Evolutionary conservation across 2,113 vertebrate species (phyloP).

Genomic region (Trachemys scripta): DNA sequence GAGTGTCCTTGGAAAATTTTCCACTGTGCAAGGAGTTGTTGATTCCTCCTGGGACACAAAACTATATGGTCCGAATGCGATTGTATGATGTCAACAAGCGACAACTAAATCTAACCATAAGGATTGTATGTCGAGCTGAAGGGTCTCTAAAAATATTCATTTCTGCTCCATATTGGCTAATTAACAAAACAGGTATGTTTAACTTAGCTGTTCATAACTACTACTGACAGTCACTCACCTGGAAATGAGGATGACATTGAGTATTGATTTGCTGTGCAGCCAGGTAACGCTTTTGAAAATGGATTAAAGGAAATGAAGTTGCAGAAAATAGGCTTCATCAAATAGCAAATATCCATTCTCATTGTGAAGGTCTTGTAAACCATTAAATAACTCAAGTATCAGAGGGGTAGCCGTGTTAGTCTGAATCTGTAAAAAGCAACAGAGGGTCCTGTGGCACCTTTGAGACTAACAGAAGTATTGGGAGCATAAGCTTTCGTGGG

Average conservation of each 20-base stretch:
- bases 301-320: background rate
- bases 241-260: background rate
- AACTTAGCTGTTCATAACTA: background rate
- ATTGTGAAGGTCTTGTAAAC: background rate
- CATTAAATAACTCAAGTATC: background rate
- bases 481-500: too few relatives aligned
- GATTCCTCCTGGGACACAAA: slow-evolving; percentile 95
- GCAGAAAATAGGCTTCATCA: background rate
- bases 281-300: background rate
- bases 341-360: background rate
- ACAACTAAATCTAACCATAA: slow-evolving; percentile 92
- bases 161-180: slow-evolving; percentile 94
- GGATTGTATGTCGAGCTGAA: slow-evolving; percentile 92
- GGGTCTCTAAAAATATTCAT: slow-evolving; percentile 95
- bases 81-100: slow-evolving; percentile 90
- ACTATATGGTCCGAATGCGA: slow-evolving; percentile 95
- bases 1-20: slow-evolving; percentile 93
- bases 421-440: too few relatives aligned
- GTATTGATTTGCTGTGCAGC: background rate
- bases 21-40: slow-evolving; percentile 93
- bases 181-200: slow-evolving; percentile 93
- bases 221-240: background rate
- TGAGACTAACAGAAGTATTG: too few relatives aligned
- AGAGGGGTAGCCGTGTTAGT: too few relatives aligned
- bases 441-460: too few relatives aligned